Conservation (phyloP, 2,888 invertebrate species). For the Tortricodes alternella region DNA sequence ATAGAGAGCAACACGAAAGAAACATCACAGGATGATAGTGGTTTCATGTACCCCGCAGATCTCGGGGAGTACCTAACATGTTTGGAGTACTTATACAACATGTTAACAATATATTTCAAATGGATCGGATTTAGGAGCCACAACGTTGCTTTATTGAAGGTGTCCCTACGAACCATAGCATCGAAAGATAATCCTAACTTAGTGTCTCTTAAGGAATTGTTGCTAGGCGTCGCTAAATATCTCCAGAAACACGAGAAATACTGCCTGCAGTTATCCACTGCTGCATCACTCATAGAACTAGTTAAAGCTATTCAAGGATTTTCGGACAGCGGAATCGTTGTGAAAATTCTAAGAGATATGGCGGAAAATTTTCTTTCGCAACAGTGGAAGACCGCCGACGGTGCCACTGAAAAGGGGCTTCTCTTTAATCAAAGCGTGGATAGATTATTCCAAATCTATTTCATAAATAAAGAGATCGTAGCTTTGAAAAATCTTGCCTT, state of each 20-base stretch:
- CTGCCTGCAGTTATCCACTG: slow-evolving; percentile 80
- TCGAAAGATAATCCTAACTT: slow-evolving; percentile 50
- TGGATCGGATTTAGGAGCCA: slow-evolving; percentile 85
- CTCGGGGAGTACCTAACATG: slow-evolving; percentile 65
- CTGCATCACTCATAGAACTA: slow-evolving; percentile 78
- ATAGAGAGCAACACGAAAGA: slow-evolving; percentile 50
- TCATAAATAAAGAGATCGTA: slow-evolving; percentile 82
- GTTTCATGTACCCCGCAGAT: slow-evolving; percentile 48
- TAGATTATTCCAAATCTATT: slow-evolving; percentile 84
- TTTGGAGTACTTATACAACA: slow-evolving; percentile 78
- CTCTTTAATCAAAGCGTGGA: slow-evolving; percentile 85
- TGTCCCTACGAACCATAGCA: slow-evolving; percentile 64
- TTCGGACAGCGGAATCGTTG: slow-evolving; percentile 60
- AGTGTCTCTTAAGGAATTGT: slow-evolving; percentile 59
- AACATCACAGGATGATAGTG: slow-evolving; percentile 49
- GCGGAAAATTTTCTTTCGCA: slow-evolving; percentile 80
- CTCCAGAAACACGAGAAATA: slow-evolving; percentile 74
- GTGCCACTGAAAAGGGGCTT: slow-evolving; percentile 85
- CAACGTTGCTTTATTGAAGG: slow-evolving; percentile 59
- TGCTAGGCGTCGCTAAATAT: slow-evolving; percentile 60
- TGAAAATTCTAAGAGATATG: slow-evolving; percentile 70
- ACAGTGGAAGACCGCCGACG: slow-evolving; percentile 87
- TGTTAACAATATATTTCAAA: slow-evolving; percentile 83
- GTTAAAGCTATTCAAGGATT: slow-evolving; percentile 75
- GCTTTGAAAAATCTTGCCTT: slow-evolving; percentile 82